These are phyloP conservation scores for Eupithecia dodoneata DNA, from an alignment of 2,888 invertebrate species.

Conservation along the genomic window DNA sequence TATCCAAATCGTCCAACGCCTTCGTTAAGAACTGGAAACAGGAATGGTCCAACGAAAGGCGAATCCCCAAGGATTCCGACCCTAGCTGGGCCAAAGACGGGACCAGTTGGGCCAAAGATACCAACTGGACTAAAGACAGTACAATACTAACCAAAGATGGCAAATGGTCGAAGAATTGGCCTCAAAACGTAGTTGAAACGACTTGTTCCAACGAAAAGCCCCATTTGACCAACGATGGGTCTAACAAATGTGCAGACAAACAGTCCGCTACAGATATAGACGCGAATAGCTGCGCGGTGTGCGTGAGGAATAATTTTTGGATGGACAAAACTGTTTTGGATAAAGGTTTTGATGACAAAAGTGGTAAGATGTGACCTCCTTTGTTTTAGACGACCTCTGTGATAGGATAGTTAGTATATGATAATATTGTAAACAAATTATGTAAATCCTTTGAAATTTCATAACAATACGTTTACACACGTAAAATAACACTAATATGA, in stretches of 20 bases:
- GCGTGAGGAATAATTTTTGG: conserved; percentile 61
- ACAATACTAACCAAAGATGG: background rate
- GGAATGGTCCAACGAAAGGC: background rate
- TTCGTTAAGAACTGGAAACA: conserved; percentile 1
- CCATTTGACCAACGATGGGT: background rate
- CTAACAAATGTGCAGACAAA: background rate
- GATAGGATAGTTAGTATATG: too few species aligned
- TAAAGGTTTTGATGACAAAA: conserved; percentile 47
- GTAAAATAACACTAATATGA: too few species aligned
- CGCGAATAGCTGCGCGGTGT: conserved; percentile 54
- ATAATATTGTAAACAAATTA: too few species aligned
- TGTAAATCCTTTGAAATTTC: too few species aligned
- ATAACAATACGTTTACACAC: too few species aligned
- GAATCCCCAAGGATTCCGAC: background rate
- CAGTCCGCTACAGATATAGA: conserved; percentile 36
- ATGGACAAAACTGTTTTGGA: conserved; percentile 46
- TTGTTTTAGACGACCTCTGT: background rate
- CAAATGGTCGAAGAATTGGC: background rate
- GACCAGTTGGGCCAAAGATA: background rate
- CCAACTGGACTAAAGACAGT: background rate
- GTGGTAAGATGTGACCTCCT: conserved; percentile 52
- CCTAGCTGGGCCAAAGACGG: conserved; percentile 10
- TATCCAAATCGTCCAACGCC: conserved; percentile 13
- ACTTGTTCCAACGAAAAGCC: background rate
- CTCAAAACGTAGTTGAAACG: background rate